phyloP scores from a whole-genome alignment of 2,113 vertebrate genomes.

The Hepsetus odoe region DNA sequence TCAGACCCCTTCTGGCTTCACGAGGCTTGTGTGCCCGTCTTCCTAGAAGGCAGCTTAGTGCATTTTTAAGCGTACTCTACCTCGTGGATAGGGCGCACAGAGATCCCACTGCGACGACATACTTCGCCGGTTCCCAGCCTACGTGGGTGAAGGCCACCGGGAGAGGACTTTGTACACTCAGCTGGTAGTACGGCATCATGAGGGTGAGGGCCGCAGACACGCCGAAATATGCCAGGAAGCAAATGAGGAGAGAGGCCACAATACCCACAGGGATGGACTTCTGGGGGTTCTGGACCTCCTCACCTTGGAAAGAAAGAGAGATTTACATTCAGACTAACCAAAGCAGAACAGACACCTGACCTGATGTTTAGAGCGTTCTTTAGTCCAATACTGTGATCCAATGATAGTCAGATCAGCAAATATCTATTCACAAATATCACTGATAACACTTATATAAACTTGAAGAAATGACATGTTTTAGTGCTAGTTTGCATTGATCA shows the following conservation, averaged over 20 bases:
- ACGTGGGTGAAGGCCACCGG: constrained; percentile 79
- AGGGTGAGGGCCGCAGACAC: constrained; percentile 85
- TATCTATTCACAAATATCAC: too few species aligned
- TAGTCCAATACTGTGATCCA: too few species aligned
- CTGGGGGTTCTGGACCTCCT: constrained; percentile 84
- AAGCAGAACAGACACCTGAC: too few species aligned
- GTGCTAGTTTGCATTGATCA: too few species aligned
- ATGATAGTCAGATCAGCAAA: too few species aligned
- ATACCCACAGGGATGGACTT: constrained; percentile 84
- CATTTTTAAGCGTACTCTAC: constrained; percentile 58
- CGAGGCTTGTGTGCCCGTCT: too few species aligned
- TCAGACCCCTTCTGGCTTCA: constrained; percentile 7
- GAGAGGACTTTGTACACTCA: constrained; percentile 79
- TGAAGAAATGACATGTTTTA: too few species aligned
- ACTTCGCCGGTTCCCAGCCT: constrained; percentile 81
- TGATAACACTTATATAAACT: too few species aligned
- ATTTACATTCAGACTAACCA: too few species aligned
- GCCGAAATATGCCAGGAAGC: constrained; percentile 84
- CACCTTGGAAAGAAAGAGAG: constrained; percentile 67
- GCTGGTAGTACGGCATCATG: constrained; percentile 85
- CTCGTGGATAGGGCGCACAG: constrained; percentile 87
- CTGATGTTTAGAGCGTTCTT: too few species aligned
- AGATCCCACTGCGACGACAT: constrained; percentile 79
- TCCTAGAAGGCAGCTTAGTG: too few species aligned
- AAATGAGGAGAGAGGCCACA: constrained; percentile 82